Evolutionary conservation across 2,888 invertebrate genomes (phyloP).

Genomic region (Loripinus fragilis): DNA sequence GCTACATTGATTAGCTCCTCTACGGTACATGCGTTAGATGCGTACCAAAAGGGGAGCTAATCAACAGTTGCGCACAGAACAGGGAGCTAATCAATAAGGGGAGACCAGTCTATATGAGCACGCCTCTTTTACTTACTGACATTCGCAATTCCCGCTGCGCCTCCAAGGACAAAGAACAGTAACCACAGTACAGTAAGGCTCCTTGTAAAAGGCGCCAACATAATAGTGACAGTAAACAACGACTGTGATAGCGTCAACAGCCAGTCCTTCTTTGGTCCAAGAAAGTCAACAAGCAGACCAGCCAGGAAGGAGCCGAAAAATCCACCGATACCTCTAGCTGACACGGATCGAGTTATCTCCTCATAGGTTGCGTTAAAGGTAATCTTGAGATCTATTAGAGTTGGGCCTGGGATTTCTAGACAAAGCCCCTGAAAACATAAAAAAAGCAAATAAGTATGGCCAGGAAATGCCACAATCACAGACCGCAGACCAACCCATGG

Average conservation of each 20-base stretch:
- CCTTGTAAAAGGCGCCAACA: conserved; percentile 48
- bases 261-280: conserved; percentile 50
- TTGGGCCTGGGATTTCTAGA: conserved; percentile 56
- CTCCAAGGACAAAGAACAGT: conserved; percentile 51
- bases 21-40: too few relatives aligned
- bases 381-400: conserved; percentile 54
- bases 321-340: conserved; percentile 48
- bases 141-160: conserved; percentile 46
- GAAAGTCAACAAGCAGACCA: conserved; percentile 50
- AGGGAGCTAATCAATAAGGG: too few relatives aligned
- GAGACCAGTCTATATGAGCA: too few relatives aligned
- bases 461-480: too few relatives aligned
- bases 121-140: conserved; percentile 42
- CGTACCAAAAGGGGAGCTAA: too few relatives aligned
- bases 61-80: too few relatives aligned
- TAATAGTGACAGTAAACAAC: conserved; percentile 30
- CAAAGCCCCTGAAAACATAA: conserved; percentile 48
- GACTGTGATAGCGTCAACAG: conserved; percentile 42
- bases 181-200: conserved; percentile 37
- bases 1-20: too few relatives aligned
- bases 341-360: conserved; percentile 47
- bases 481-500: too few relatives aligned
- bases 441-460: too few relatives aligned
- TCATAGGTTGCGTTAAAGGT: conserved; percentile 49
- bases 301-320: conserved; percentile 54